Percentiles rank a stretch among this genome's conserved stretches.
Evolutionary conservation across 1,140 invertebrate species (phyloP).

Genomic region (Hyposmocoma kahamanoa): DNA sequence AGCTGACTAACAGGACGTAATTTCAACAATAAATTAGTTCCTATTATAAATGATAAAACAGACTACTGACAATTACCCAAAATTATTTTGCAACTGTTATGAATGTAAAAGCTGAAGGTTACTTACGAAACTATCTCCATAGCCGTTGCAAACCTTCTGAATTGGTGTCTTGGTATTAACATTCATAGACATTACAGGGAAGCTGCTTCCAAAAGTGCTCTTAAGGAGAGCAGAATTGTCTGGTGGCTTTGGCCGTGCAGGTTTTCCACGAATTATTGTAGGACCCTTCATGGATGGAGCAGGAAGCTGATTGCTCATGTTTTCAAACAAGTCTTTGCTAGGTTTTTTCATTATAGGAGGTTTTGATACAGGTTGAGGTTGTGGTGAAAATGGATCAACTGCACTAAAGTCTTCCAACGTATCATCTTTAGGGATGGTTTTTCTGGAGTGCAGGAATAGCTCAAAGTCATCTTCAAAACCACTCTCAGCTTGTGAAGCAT

Average conservation of each 20-base stretch:
- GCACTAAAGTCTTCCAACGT: conserved; percentile 62
- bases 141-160: conserved; percentile 46
- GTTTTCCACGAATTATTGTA: conserved; percentile 82
- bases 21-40: no score
- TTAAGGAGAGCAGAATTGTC: conserved; percentile 59
- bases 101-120: no score
- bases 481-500: conserved; percentile 82
- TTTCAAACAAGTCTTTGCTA: conserved; percentile 44
- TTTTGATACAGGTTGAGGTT: conserved; percentile 29
- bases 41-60: no score
- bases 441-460: conserved; percentile 71
- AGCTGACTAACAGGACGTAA: no score
- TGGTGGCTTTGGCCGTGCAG: conserved; percentile 84
- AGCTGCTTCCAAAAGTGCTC: conserved; percentile 43
- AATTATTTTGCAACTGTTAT: no score
- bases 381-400: conserved; percentile 68
- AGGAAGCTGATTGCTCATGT: conserved; percentile 47
- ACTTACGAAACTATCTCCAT: conserved; percentile 56
- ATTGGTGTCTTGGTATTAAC: conserved; percentile 60
- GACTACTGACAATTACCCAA: no score
- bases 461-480: conserved; percentile 86
- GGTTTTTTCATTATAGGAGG: conserved; percentile 44
- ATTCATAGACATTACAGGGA: conserved; percentile 52
- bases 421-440: conserved; percentile 66
- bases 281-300: conserved; percentile 72